A percentile compares a stretch with the other conserved stretches of the same genome.
Conservation (phyloP, 2,113 vertebrate genomes). For the Chloebia gouldiae region DNA sequence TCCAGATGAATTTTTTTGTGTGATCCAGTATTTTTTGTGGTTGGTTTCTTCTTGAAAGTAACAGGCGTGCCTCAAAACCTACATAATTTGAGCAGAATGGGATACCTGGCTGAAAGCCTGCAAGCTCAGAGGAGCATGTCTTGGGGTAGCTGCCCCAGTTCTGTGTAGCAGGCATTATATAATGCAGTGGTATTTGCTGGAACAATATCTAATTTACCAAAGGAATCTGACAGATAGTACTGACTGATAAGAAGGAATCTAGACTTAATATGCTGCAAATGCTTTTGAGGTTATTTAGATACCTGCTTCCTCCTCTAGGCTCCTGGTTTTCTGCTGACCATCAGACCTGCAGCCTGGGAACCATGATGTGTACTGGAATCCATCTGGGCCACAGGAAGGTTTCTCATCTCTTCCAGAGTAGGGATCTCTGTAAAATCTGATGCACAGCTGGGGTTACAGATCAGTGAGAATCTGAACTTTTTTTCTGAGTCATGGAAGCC, state of each 20-base stretch:
- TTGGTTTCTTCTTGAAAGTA: background rate
- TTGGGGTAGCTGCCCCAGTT: background rate
- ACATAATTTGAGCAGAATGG: background rate
- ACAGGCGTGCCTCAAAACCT: background rate
- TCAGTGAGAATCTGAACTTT: background rate
- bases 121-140: background rate
- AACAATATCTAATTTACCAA: background rate
- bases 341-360: background rate
- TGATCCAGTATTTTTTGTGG: background rate
- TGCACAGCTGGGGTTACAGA: background rate
- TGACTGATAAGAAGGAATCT: background rate
- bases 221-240: background rate
- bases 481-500: background rate
- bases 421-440: background rate
- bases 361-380: background rate
- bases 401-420: background rate
- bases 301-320: background rate
- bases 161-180: background rate
- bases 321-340: background rate
- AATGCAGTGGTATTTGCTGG: background rate
- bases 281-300: background rate
- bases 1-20: background rate
- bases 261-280: background rate
- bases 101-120: background rate
- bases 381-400: background rate